Conservation (phyloP, 2,888 invertebrate species). For the Stenoptilia bipunctidactyla region DNA sequence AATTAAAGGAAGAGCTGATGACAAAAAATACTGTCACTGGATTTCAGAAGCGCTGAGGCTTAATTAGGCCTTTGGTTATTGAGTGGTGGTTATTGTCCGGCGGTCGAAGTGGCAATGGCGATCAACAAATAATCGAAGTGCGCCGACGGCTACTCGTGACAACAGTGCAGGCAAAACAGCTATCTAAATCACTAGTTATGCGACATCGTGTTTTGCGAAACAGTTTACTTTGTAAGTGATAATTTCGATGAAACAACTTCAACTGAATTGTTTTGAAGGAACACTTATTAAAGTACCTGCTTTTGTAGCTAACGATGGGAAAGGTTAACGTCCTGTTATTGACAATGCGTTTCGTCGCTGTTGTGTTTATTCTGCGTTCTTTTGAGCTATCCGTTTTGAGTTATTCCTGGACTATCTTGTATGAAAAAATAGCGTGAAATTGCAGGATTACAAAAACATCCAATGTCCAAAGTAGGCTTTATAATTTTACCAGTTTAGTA, state of each 20-base stretch:
- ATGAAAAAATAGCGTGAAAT: conserved; percentile 26
- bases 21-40: conserved; percentile 56
- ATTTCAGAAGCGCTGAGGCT: conserved; percentile 59
- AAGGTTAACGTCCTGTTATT: too few species aligned
- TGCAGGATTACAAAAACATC: conserved; percentile 25
- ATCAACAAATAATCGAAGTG: conserved; percentile 45
- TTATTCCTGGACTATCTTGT: conserved; percentile 31
- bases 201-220: too few species aligned
- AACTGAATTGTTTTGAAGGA: too few species aligned
- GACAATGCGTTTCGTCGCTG: background rate
- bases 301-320: too few species aligned
- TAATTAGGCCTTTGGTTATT: conserved; percentile 56
- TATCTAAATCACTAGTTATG: conserved; percentile 5
- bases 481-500: conserved; percentile 3
- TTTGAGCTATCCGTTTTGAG: conserved; percentile 14
- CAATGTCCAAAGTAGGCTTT: conserved; percentile 31
- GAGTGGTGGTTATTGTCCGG: conserved; percentile 37
- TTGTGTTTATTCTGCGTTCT: too few species aligned
- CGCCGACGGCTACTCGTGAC: conserved; percentile 11
- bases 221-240: too few species aligned
- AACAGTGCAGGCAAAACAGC: conserved; percentile 15
- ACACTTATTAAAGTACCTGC: too few species aligned
- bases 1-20: conserved; percentile 40
- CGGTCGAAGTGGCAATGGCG: conserved; percentile 23
- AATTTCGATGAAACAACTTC: too few species aligned